phyloP scores from a whole-genome alignment of 2,888 invertebrate genomes.

The Zele albiditarsus region DNA sequence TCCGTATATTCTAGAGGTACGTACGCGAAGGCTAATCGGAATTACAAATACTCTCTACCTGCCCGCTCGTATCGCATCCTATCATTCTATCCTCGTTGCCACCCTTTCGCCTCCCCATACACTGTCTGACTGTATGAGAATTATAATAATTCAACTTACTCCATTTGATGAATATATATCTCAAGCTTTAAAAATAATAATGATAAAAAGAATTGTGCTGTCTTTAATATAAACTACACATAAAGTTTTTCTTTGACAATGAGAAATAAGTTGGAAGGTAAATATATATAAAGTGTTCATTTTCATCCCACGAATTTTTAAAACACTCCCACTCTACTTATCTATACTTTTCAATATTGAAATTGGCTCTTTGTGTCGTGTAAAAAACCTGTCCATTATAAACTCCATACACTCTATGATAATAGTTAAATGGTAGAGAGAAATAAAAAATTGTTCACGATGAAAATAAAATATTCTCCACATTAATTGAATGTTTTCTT shows the following conservation, averaged over 20 bases:
- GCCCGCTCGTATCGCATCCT: slow-evolving; percentile 45
- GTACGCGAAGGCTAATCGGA: slow-evolving; percentile 66
- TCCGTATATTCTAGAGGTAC: slow-evolving; percentile 39
- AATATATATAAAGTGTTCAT: neutral
- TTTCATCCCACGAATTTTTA: neutral
- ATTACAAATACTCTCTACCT: slow-evolving; percentile 66
- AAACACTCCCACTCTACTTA: neutral
- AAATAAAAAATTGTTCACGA: neutral
- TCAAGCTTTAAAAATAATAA: slow-evolving; percentile 12
- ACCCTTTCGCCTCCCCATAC: slow-evolving; percentile 28
- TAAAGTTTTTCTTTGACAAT: neutral
- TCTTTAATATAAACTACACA: neutral
- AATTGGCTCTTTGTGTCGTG: neutral
- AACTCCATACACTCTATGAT: neutral
- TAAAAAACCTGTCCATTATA: neutral
- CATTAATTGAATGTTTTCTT: neutral
- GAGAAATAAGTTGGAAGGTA: neutral
- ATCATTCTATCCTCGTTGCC: slow-evolving; percentile 43
- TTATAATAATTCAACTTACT: slow-evolving; percentile 25
- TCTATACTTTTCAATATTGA: slow-evolving; percentile 3
- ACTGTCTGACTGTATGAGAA: slow-evolving; percentile 25
- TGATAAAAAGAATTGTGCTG: slow-evolving; percentile 7
- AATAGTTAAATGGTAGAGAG: neutral
- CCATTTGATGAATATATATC: slow-evolving; percentile 22
- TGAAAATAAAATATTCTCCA: neutral